Base-by-base conservation (phyloP, 2,888 invertebrate genomes). In the Plutella xylostella region DNA sequence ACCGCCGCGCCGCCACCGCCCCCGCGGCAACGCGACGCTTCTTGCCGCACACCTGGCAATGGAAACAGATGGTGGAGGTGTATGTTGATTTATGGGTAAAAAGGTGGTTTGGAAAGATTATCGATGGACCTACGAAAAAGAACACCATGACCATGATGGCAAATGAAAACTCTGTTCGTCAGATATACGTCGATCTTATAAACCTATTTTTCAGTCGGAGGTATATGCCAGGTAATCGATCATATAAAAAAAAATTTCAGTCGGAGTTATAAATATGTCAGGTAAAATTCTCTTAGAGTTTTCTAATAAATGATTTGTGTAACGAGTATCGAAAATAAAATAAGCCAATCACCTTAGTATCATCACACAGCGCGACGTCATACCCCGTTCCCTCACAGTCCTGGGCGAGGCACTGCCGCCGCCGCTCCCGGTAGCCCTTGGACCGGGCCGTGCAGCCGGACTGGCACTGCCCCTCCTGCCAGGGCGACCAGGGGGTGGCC, bases 391-490 rank as follows among this genome's bases (percentile, higher is more conserved):
- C 91, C 40, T 87, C 85, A 56, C 91, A 92, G 43, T 72, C 72
- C 37, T 85, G 82, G 43, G 80, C 80, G 42, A 84, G 70, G 55
- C 92, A 92, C 9, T 61, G 63, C 46, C 92, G 79, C 12, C 86
- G 74, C 3, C 87, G 85, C 48, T 79, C 78, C 45, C 85, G 80
- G 48, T 79, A 87, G 5, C 92, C 92, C 54, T 80, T 85, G 0
- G 90, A 86, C 46, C 87, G 85, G 47, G 72, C 58, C 9, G 91
- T 82, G 61, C 92, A 92, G 12, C 90, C 90, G 1, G 91, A 91
- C 19, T 69, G 82, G 58, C 92, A 92, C 18, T 63, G 59, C 5
- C 86, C 85, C 37, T 76, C 72, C 33, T 71, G 74, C 92, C 92
- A 92, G 11, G 80, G 67, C 92, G 92, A 92, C 4, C 87, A 89